These are phyloP conservation scores for Nezara viridula DNA, from an alignment of 2,888 invertebrate genomes.

Conservation along the genomic window DNA sequence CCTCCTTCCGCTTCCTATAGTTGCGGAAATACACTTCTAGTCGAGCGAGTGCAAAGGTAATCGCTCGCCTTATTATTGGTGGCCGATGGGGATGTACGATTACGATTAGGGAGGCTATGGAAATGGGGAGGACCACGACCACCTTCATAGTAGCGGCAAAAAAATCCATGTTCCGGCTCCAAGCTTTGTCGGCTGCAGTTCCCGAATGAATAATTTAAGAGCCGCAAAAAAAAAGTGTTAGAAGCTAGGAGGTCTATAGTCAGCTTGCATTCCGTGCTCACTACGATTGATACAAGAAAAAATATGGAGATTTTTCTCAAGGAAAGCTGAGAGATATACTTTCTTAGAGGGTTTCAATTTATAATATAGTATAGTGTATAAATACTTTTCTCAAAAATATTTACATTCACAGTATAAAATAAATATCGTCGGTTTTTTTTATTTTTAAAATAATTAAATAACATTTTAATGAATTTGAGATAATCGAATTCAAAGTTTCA, in stretches of 20 bases:
- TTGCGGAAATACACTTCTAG: slow-evolving; percentile 53
- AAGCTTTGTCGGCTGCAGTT: slow-evolving; percentile 36
- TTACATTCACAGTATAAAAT: no score
- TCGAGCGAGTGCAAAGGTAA: background rate
- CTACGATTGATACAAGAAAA: slow-evolving; percentile 2
- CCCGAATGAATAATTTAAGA: slow-evolving; percentile 47
- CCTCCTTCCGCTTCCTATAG: slow-evolving; percentile 47
- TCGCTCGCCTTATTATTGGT: slow-evolving; percentile 31
- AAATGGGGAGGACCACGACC: background rate
- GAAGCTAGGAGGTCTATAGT: background rate
- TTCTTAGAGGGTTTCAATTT: background rate
- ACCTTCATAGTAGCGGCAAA: background rate
- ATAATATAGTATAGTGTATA: background rate
- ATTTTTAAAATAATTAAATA: no score
- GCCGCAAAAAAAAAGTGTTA: slow-evolving; percentile 26
- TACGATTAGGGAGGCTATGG: slow-evolving; percentile 38
- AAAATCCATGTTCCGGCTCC: slow-evolving; percentile 12
- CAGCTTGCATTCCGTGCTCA: background rate
- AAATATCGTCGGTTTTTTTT: no score
- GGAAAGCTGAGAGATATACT: background rate
- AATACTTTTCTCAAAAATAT: no score
- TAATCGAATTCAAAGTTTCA: no score
- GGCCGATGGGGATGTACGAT: background rate
- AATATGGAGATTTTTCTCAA: slow-evolving; percentile 2
- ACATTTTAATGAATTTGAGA: no score